Evolutionary conservation across 2,888 invertebrate species (phyloP), one percentile per base, ranked within the genome.

Genomic region (Cybosia mesomella): DNA sequence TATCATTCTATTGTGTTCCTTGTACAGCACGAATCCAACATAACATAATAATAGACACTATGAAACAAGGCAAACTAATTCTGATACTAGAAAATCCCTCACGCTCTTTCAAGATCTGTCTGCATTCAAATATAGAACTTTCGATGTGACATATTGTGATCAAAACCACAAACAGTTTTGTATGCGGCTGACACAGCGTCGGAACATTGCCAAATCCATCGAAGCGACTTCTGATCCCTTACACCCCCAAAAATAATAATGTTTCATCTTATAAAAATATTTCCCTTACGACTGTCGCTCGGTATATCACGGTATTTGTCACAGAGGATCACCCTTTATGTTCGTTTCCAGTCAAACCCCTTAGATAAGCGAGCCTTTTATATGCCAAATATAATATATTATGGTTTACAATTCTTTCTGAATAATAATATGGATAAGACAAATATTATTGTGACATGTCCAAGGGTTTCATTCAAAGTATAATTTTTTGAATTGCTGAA

Each of bases 341-440:
- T 94, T 95, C 94, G 93, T 93, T 94, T 93, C 93, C 94, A 94
- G 94, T 93, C 95, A 95, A 95, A 95, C 95, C 95, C 95, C 94
- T 94, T 94, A 94, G 95, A 95, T 95, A 95, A 94, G 94, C 94
- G 94, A 91, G 95, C 94, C 94, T 95, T 95, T 95, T 94, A 95
- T 95, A 95, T 94, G 95, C 93, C 95, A 94, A 95, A 95, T 95
- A 95, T 95, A 94, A 95, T 94, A 95, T 95, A 95, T 95, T 94
- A 94, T 94, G 93, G 92, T 93, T 93, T 94, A 91, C 93, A 93
- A 93, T 92, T 92, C 92, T 86, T 76, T 67, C 76, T 83, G 79
- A 82, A 89, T 85, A 76, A 70, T 90, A 86, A 74, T 75, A 73
- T 92, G 91, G 94, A 94, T 83, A 87, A 75, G 81, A 57, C 72